Evolutionary conservation across 2,797 vertebrate genomes (phyloP), one percentile per base, ranked within the genome.

Genomic region (Botia almorhae): DNA sequence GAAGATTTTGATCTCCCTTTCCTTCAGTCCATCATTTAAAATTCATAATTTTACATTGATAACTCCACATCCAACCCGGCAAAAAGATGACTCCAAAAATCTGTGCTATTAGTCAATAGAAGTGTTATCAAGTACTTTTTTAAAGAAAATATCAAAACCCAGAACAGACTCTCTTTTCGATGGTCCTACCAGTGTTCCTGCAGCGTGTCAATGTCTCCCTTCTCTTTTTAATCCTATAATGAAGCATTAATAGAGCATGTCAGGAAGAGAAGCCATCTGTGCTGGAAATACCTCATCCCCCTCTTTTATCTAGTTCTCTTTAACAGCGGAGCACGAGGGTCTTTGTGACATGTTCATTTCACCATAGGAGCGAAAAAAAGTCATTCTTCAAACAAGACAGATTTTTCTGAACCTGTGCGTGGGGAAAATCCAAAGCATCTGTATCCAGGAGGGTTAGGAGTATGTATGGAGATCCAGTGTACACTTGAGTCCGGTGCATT

Each of bases 191-290:
- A 84, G 80, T 76, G 78, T 89, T 87, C 78, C 81, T 64, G 58
- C 78, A 83, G 78, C 80, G 80, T 80, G 70, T 85, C 79, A 78
- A 84, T 84, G 82, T 84, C 74, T 75, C 69, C 71, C 58, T 77
- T 72, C 77, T 80, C 78, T 78, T 81, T 84, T 84, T 80, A 82
- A 85, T 90, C 88, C 89, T 89, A 87, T 92, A 85, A 88, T 85
- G 83, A 89, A 83, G 82, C 89, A 82, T 82, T 76, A 71, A 58
- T 50, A 78, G 77, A 87, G 86, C 82, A 78, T 84, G 76, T 79
- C 74, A 81, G 83, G 74, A 85, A 76, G 63, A 83, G 72, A 80
- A 81, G 83, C 75, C 86, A 85, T 85, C 83, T 82, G 81, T 67
- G 53, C 80, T 74, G 60, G 26, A 86, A 85, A 83, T 61, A 74